These are phyloP conservation scores for Clupea harengus DNA, from an alignment of 2,113 vertebrate species.

Conservation along the genomic window DNA sequence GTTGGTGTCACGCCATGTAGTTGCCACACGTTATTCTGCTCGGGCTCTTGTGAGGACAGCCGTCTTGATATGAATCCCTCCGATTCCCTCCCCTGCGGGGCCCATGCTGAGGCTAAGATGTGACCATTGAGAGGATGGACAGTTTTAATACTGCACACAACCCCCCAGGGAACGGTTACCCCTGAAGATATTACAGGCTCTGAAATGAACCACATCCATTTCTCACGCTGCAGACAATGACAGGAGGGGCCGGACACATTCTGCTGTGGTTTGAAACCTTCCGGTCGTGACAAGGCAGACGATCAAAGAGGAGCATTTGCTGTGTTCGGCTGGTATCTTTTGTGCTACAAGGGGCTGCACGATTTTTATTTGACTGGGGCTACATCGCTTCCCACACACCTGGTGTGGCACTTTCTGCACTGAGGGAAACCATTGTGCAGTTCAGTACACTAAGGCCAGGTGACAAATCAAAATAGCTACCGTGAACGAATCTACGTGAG, in stretches of 20 bases:
- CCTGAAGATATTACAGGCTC: constrained; percentile 69
- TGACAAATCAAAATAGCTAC: too few relatives aligned
- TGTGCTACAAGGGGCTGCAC: too few relatives aligned
- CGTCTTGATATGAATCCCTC: constrained; percentile 12
- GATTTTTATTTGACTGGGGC: too few relatives aligned
- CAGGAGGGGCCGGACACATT: constrained; percentile 37
- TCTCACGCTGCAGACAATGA: constrained; percentile 62
- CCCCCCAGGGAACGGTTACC: constrained; percentile 61
- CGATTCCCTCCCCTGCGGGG: constrained; percentile 32
- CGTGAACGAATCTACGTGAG: too few relatives aligned
- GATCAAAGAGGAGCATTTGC: not conserved
- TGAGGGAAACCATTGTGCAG: too few relatives aligned
- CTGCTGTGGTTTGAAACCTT: constrained; percentile 26
- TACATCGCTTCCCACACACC: too few relatives aligned
- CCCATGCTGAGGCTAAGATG: constrained; percentile 47
- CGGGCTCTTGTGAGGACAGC: not conserved
- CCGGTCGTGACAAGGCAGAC: not conserved
- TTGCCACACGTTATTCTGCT: not conserved
- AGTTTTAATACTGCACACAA: constrained; percentile 71
- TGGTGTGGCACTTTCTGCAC: too few relatives aligned
- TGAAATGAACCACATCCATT: constrained; percentile 75
- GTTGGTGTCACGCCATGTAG: not conserved
- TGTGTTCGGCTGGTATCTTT: too few relatives aligned
- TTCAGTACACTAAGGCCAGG: too few relatives aligned
- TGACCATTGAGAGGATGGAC: constrained; percentile 67